These are phyloP conservation scores for Drosophila meridiana DNA, from an alignment of 2,888 invertebrate species.

Conservation along the genomic window DNA sequence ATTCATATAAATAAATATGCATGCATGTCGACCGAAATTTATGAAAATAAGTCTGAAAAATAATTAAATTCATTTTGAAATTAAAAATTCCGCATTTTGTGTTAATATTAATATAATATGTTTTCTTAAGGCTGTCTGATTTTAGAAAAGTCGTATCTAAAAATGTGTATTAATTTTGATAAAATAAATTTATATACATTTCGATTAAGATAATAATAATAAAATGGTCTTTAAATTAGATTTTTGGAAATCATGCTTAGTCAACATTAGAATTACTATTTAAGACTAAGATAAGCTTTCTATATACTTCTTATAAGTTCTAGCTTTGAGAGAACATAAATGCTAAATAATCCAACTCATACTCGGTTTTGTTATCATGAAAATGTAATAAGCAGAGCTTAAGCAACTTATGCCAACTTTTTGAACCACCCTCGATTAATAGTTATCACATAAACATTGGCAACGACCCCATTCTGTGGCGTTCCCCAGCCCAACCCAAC, in stretches of 20 bases:
- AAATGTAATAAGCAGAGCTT: neutral
- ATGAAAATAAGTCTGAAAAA: neutral
- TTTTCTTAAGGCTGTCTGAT: neutral
- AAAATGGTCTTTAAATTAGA: neutral
- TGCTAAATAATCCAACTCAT: neutral
- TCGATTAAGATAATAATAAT: neutral
- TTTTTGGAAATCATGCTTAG: neutral
- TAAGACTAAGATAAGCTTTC: neutral
- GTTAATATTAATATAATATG: neutral
- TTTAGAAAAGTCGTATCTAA: neutral
- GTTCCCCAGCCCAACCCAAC: neutral
- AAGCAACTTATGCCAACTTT: neutral
- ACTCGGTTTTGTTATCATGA: no score
- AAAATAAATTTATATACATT: no score
- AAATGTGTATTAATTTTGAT: neutral
- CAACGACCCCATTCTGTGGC: constrained; percentile 11
- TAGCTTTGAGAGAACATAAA: neutral
- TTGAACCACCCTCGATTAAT: constrained; percentile 31
- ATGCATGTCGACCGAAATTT: neutral
- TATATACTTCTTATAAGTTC: neutral
- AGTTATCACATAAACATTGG: constrained; percentile 15
- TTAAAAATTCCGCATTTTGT: neutral
- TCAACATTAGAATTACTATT: neutral
- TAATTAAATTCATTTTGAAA: neutral
- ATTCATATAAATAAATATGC: neutral